Evolutionary conservation across 2,113 vertebrate genomes (phyloP), one percentile per base, ranked within the genome.

Genomic region (Tetrax tetrax): DNA sequence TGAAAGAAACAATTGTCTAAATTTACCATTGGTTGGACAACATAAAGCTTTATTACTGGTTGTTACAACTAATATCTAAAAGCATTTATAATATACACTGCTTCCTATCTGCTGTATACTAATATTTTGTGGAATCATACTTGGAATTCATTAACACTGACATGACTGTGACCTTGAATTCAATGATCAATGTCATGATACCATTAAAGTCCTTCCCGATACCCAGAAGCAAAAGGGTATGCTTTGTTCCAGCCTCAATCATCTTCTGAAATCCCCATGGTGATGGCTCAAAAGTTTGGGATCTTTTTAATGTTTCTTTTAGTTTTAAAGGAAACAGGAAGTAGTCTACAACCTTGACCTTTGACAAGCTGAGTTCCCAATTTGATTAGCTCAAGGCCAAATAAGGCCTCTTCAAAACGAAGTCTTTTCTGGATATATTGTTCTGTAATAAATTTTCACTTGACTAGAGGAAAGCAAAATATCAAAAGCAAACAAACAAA

Each of bases 281-380:
- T 54, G 56, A 87, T 68, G 71, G 53, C 88, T 95, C 59, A 95
- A 96, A 97, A 92, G 89, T 95, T 94, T 38, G 41, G 45, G 57
- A 48, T 54, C 80, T 94, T 96, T 95, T 96, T 71, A 75, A 75
- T 93, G 83, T 84, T 94, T 97, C 83, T 72, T 93, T 94, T 76
- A 6, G 25, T 87, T 95, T 85, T 94, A 96, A 94, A 87, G 95
- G 94, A 96, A 96, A 84, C 76, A 93, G 89, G 92, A 96, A 97
- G 81, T 96, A 61, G n/a, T 72, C 88, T 90, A 80, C 65, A 92
- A 83, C 69, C 87, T 85, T 80, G 71, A 86, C 84, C 68, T 89
- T 76, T 87, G 87, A 59, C 75, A 86, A 53, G 29, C 31, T 38
- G 60, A 68, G 56, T 65, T 83, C 48, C 63, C 63, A 61, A 22